Percentiles rank a stretch among this genome's conserved stretches.
These are phyloP conservation scores for Drosophila hamatofila DNA, from an alignment of 2,888 invertebrate species.

Conservation along the genomic window DNA sequence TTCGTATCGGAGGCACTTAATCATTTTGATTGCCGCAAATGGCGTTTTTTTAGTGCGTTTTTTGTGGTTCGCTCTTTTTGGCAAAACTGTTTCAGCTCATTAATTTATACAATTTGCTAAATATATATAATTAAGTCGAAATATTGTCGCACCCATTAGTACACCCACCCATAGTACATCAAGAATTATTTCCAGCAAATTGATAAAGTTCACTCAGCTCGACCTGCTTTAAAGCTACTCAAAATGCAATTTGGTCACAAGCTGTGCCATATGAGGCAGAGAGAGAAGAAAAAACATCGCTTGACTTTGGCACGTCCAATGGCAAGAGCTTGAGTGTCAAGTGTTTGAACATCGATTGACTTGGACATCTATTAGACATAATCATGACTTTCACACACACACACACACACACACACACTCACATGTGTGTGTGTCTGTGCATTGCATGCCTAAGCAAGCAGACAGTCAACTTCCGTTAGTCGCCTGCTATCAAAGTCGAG, in stretches of 20 bases:
- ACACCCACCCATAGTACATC: constrained; percentile 21
- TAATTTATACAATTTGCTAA: constrained; percentile 67
- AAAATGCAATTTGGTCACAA: constrained; percentile 14
- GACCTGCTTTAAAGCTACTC: neutral
- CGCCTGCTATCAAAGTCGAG: constrained; percentile 28
- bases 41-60: constrained; percentile 58
- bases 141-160: constrained; percentile 54
- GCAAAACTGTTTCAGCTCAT: constrained; percentile 64
- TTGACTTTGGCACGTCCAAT: constrained; percentile 53
- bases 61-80: constrained; percentile 16
- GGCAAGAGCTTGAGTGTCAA: constrained; percentile 72
- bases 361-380: constrained; percentile 83
- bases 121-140: constrained; percentile 69
- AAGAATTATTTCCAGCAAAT: neutral
- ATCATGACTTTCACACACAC: constrained; percentile 68
- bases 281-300: constrained; percentile 3
- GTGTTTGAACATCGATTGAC: constrained; percentile 81
- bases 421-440: constrained; percentile 9
- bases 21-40: constrained; percentile 80
- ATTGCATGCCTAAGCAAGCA: constrained; percentile 72
- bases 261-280: constrained; percentile 3
- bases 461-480: constrained; percentile 69
- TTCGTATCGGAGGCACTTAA: constrained; percentile 61
- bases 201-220: neutral
- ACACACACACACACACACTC: constrained; percentile 4